Conservation (phyloP, 2,113 vertebrate genomes). For the Meleagris gallopavo region DNA sequence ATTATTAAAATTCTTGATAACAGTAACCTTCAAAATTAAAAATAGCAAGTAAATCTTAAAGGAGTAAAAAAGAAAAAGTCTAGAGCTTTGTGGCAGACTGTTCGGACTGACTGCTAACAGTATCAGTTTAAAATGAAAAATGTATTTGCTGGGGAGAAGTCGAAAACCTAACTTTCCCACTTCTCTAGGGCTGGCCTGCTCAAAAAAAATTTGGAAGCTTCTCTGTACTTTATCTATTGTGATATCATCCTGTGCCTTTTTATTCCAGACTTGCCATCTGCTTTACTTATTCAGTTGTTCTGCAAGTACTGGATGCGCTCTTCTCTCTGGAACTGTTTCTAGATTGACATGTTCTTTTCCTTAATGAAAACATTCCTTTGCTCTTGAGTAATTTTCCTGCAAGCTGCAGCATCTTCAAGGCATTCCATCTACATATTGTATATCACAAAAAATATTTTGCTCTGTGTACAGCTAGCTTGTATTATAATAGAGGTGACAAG, state of each 20-base stretch:
- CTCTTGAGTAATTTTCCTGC: neutral
- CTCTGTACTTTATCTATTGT: neutral
- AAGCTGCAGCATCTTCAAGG: conserved; percentile 7
- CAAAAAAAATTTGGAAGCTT: neutral
- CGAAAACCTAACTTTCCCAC: neutral
- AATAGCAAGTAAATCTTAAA: neutral
- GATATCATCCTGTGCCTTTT: neutral
- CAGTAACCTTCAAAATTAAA: neutral
- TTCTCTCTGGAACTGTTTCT: neutral
- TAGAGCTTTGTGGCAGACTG: neutral
- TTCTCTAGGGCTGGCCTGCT: neutral
- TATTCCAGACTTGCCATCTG: neutral
- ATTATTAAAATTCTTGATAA: neutral
- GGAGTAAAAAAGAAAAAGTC: neutral
- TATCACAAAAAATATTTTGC: neutral
- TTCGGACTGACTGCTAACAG: neutral
- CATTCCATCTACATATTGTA: neutral
- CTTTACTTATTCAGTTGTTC: neutral
- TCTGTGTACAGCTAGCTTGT: neutral
- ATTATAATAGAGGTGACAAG: neutral
- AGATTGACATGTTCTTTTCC: neutral
- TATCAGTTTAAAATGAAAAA: neutral
- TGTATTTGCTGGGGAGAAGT: neutral
- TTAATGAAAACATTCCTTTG: conserved; percentile 8
- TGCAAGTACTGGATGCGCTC: neutral